These are phyloP conservation scores for Aplodontia rufa DNA, from an alignment of 2,113 vertebrate species.

Conservation along the genomic window DNA sequence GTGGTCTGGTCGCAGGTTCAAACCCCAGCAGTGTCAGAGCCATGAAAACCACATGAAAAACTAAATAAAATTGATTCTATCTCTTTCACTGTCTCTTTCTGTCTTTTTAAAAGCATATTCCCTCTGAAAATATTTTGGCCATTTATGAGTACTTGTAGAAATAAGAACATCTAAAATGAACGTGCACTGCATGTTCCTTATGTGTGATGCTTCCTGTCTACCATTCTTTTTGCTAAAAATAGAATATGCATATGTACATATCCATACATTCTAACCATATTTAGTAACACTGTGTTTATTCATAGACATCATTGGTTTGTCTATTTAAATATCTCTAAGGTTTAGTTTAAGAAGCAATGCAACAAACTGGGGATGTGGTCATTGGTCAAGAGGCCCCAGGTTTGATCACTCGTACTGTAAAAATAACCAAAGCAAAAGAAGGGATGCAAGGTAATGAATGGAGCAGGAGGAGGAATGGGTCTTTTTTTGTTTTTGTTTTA, in stretches of 20 bases:
- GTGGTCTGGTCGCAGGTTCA: too few relatives aligned
- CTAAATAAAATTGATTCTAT: too few relatives aligned
- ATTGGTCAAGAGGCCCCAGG: neutral
- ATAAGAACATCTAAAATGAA: neutral
- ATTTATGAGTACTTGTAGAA: neutral
- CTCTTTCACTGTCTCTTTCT: too few relatives aligned
- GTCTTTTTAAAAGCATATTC: neutral
- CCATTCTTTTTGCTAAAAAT: neutral
- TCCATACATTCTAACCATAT: neutral
- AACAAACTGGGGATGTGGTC: too few relatives aligned
- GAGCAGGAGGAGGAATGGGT: neutral
- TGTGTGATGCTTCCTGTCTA: neutral
- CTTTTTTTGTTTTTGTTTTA: too few relatives aligned
- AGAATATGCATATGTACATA: neutral
- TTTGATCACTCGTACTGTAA: neutral
- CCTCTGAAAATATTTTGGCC: neutral
- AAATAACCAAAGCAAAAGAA: neutral
- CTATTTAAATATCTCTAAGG: neutral
- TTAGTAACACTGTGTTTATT: neutral
- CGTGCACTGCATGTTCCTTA: neutral
- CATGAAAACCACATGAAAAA: too few relatives aligned
- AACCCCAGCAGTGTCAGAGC: too few relatives aligned
- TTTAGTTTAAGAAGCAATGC: slow-evolving; percentile 11
- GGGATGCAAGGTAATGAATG: neutral
- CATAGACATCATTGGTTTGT: neutral